Conservation (phyloP, 2,888 invertebrate species). For the Chrysina gloriosa region DNA sequence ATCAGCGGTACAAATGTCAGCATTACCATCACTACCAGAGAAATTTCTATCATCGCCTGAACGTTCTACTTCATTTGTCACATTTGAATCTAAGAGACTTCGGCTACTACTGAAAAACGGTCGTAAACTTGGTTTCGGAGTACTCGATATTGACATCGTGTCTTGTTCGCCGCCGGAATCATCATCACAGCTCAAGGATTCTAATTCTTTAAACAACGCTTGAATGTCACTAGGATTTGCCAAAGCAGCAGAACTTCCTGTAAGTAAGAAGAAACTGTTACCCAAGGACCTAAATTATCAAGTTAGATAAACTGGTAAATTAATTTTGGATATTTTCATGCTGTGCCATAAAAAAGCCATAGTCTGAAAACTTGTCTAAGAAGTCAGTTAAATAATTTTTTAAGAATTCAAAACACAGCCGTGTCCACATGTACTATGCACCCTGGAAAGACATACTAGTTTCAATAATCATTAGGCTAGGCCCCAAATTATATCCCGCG, state of each 20-base stretch:
- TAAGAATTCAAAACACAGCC: no score
- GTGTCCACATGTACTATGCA: no score
- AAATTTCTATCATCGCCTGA: conserved; percentile 62
- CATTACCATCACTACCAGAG: conserved; percentile 69
- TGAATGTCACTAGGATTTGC: conserved; percentile 91
- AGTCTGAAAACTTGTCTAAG: no score
- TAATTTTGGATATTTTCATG: no score
- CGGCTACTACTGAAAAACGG: conserved; percentile 95
- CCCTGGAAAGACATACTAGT: no score
- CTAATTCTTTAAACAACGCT: conserved; percentile 91
- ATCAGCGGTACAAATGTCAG: conserved; percentile 71
- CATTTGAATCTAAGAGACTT: conserved; percentile 70
- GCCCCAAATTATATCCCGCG: no score
- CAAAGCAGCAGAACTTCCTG: conserved; percentile 68
- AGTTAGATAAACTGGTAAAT: no score
- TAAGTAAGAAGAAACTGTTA: not conserved
- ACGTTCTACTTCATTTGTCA: conserved; percentile 50
- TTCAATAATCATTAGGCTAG: no score
- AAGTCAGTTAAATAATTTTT: no score
- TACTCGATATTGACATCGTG: conserved; percentile 96
- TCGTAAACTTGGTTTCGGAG: conserved; percentile 94
- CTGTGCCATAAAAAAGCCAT: no score
- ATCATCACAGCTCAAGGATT: conserved; percentile 88
- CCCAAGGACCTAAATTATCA: no score
- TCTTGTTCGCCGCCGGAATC: conserved; percentile 96